Base-by-base conservation (phyloP, 1,140 invertebrate species). In the Listronotus bonariensis region DNA sequence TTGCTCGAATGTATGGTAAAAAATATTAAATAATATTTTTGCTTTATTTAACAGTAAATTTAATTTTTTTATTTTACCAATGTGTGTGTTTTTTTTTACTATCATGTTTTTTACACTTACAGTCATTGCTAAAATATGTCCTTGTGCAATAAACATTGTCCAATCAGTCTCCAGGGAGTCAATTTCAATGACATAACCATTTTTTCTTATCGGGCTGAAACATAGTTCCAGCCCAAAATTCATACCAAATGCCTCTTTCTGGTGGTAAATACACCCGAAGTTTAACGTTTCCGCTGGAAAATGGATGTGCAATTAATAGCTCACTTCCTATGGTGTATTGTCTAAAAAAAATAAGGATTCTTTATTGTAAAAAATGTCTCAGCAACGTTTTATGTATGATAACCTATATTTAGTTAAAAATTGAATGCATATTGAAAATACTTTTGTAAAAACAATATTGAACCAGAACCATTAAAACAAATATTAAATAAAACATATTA, bases 271-370 rank as follows among this genome's bases (percentile, higher is more conserved):
- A 80, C 8, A 78, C 68, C 12, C 46, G 65, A 1, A 78, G 40
- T 43, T 52, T 71, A 3, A 32, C 56, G 20, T 56, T 56, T 8
- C 57, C 60, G 3, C 64, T 45, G 0, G 63, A 56, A 18, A 78
- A 64, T n/a, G 70, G 72, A 34, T 78, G 78, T 5, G 70, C 75
- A 0, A 78, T 68, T 9, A 80, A 67, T 32, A 79, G 63, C 34
- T 70, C 67, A 14, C 72, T 69, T 10, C 78, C 78, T 10, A 80
- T 67, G 68, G 74, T 76, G 49, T 76, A 80, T 51, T 79, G 77
- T 9, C 74, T 65, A 34, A 45, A 61, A 63, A 38, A 51, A 40
- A 59, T 26, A 26, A 26, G 5, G 20, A 5, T 26, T 3, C 20
- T 26, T 1, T 26, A 26, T 26, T 26, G 1, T 26, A 26, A 26